phyloP scores from a whole-genome alignment of 2,113 vertebrate species.

The Mola mola region DNA sequence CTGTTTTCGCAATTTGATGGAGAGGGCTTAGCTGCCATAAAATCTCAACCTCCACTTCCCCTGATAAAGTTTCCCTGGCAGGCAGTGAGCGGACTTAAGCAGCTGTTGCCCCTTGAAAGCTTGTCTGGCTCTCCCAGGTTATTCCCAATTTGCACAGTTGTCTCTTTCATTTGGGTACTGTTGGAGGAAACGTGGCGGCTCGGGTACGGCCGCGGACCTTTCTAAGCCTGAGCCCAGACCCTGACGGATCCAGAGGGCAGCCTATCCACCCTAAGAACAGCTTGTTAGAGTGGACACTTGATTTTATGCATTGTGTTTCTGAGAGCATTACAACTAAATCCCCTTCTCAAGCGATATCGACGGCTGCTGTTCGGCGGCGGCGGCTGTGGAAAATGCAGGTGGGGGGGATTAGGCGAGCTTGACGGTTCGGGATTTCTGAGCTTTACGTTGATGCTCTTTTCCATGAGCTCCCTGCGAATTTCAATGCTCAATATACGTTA shows the following conservation, averaged over 20 bases:
- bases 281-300: conserved; percentile 73
- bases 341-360: conserved; percentile 49
- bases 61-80: conserved; percentile 64
- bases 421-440: conserved; percentile 52
- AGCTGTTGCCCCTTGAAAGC: conserved; percentile 70
- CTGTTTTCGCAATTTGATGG: conserved; percentile 68
- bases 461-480: conserved; percentile 39
- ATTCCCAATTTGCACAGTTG: conserved; percentile 67
- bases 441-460: conserved; percentile 66
- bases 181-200: conserved; percentile 46
- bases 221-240: conserved; percentile 8
- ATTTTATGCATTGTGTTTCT: conserved; percentile 73
- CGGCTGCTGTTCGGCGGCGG: conserved; percentile 37
- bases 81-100: conserved; percentile 38
- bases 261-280: conserved; percentile 46
- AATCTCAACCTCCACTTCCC: conserved; percentile 67
- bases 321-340: conserved; percentile 72
- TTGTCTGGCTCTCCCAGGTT: conserved; percentile 60
- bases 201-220: conserved; percentile 34
- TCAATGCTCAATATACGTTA: conserved; percentile 45
- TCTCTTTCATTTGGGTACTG: conserved; percentile 56
- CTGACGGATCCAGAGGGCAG: conserved; percentile 19
- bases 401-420: conserved; percentile 60
- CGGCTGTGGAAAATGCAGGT: conserved; percentile 63
- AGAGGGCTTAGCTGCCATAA: conserved; percentile 57